Evolutionary conservation across 2,797 vertebrate species (phyloP).

Genomic region (Valencia hispanica): DNA sequence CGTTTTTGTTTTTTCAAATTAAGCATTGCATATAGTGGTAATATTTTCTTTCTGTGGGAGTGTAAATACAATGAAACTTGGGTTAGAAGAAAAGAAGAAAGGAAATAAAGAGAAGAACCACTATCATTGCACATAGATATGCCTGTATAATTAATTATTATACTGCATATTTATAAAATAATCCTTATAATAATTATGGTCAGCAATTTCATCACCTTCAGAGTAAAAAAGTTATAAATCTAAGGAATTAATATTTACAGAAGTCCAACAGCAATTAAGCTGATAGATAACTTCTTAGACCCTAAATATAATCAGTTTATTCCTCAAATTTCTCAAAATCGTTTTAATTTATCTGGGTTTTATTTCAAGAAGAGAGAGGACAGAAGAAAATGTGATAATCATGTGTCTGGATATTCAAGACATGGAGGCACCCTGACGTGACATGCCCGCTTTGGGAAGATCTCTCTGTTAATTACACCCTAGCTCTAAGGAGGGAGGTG

Average conservation of each 20-base stretch:
- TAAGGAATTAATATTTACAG: background rate
- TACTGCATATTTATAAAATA: background rate
- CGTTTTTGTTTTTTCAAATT: background rate
- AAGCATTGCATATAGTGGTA: background rate
- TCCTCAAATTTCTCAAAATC: background rate
- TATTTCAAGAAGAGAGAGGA: conserved; percentile 51
- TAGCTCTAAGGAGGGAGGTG: conserved; percentile 86
- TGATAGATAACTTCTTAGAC: background rate
- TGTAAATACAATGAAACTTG: background rate
- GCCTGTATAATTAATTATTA: background rate
- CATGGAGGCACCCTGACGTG: conserved; percentile 81
- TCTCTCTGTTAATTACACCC: conserved; percentile 93
- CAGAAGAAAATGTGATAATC: conserved; percentile 79
- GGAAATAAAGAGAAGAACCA: background rate
- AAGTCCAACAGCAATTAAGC: background rate
- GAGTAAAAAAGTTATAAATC: background rate
- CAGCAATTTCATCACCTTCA: background rate
- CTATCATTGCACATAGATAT: background rate
- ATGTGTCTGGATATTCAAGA: conserved; percentile 79
- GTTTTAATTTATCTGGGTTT: conserved; percentile 37
- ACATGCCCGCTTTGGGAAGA: conserved; percentile 86
- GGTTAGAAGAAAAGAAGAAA: background rate
- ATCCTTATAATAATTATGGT: background rate
- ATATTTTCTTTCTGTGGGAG: background rate
- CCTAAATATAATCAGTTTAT: background rate